Conservation (phyloP, 1,140 invertebrate genomes). For the Caenorhabditis inopinata region DNA sequence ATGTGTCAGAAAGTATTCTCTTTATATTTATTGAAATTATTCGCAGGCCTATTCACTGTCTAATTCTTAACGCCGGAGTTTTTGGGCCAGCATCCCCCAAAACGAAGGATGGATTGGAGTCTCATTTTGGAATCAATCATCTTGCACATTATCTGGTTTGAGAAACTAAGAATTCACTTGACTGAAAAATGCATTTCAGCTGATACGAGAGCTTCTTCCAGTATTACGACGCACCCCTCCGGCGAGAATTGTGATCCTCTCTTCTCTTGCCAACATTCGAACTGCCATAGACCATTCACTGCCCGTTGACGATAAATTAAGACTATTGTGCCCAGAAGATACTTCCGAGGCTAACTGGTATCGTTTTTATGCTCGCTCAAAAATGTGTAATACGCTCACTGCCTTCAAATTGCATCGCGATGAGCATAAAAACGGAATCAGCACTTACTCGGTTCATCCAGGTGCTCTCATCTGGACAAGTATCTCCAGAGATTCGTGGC, state of each 20-base stretch:
- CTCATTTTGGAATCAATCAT: slow-evolving; percentile 79
- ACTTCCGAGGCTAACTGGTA: slow-evolving; percentile 75
- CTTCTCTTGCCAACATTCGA: neutral
- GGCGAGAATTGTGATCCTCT: slow-evolving; percentile 42
- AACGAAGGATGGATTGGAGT: slow-evolving; percentile 82
- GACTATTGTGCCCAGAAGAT: slow-evolving; percentile 53
- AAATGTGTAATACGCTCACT: slow-evolving; percentile 84
- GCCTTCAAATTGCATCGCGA: slow-evolving; percentile 76
- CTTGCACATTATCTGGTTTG: slow-evolving; percentile 81
- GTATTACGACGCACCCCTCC: slow-evolving; percentile 90
- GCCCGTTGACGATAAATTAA: slow-evolving; percentile 38
- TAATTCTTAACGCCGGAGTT: slow-evolving; percentile 87
- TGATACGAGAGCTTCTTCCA: slow-evolving; percentile 77
- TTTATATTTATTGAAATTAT: neutral
- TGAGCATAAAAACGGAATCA: slow-evolving; percentile 75
- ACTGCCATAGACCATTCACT: neutral
- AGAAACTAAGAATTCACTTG: slow-evolving; percentile 58
- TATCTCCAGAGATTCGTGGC: slow-evolving; percentile 75
- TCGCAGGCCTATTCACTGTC: slow-evolving; percentile 78
- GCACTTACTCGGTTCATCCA: slow-evolving; percentile 81
- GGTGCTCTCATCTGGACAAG: slow-evolving; percentile 73
- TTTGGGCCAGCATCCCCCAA: slow-evolving; percentile 73
- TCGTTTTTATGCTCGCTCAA: slow-evolving; percentile 81
- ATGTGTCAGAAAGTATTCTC: neutral
- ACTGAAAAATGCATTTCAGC: neutral